Evolutionary conservation across 2,888 invertebrate genomes (phyloP), one percentile per base, ranked within the genome.

Genomic region (Girardia tigrina): DNA sequence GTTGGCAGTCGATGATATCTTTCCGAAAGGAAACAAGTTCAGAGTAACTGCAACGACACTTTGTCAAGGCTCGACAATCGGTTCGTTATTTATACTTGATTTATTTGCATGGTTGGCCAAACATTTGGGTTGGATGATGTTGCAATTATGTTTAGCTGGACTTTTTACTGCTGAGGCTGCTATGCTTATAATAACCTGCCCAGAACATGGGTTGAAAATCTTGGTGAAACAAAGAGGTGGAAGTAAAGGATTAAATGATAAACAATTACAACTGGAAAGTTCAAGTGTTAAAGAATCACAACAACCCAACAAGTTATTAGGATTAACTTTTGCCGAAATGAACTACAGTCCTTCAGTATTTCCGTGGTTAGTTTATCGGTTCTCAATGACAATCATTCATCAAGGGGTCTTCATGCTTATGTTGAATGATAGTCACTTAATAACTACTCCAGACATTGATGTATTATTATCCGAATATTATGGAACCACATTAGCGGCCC

Each of bases 21-120:
- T 74, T 72, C 23, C 56, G 6, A 56, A 74, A 72, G 42, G n/a
- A 20, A 42, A 27, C 6, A 20, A n/a, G 70, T 74, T 71, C 26
- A 6, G 74, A 27, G 26, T 74, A 8, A 6, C 56, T 4, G 74
- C 74, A 2, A 74, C 74, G 8, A 71, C 74, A 12, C 70, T 74
- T 27, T 74, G 74, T 72, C 74, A 74, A 72, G 74, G 74, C 2
- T 74, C 74, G 4, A 23, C 56, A 16, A 72, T 74, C 2, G 74
- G 71, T 23, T 56, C 74, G 6, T 56, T 74, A n/a, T 72, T 72
- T 23, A 42, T 74, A 6, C 26, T 6, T 16, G 26, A 74, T 27
- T 27, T 74, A 4, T 72, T 72, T 73, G 36, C 74, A 2, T 56
- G 2, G 4, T 6, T 74, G 27, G 20, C 56, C 8, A 27, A 56